These are phyloP conservation scores for Manis javanica DNA, from an alignment of 2,797 vertebrate species.

Conservation along the genomic window DNA sequence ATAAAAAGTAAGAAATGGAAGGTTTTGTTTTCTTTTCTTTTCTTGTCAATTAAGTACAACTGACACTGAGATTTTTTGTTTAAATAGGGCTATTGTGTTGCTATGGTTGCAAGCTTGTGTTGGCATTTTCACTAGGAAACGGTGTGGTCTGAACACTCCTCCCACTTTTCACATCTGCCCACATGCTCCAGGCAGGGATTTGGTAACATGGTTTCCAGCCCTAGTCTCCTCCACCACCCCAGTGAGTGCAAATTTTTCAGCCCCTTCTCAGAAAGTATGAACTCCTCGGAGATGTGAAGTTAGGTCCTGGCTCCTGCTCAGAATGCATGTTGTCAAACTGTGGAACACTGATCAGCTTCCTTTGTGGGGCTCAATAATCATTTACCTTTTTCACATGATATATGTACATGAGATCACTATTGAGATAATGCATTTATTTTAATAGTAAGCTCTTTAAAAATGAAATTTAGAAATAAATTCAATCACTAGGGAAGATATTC, in stretches of 20 bases:
- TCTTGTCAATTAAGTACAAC: background rate
- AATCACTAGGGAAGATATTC: conserved; percentile 26
- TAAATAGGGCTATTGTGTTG: conserved; percentile 57
- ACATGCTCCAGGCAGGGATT: conserved; percentile 35
- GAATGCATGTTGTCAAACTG: background rate
- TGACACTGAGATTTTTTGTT: conserved; percentile 10
- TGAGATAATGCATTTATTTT: conserved; percentile 62
- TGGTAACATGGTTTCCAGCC: conserved; percentile 22
- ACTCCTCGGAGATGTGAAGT: conserved; percentile 21
- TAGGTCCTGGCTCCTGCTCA: background rate
- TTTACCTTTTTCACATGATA: conserved; percentile 33
- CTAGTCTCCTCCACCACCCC: background rate
- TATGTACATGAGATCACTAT: conserved; percentile 48
- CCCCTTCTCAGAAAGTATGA: conserved; percentile 46
- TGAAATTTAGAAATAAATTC: conserved; percentile 53
- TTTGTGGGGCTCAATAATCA: background rate
- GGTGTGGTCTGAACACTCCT: conserved; percentile 47
- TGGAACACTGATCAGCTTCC: background rate
- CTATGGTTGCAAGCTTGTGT: conserved; percentile 60
- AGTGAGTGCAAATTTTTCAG: conserved; percentile 11
- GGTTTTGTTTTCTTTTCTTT: background rate
- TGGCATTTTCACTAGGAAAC: conserved; percentile 64
- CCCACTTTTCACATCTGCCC: conserved; percentile 68
- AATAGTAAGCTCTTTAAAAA: conserved; percentile 55
- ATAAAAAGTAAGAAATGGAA: background rate